Evolutionary conservation across 35 echinoderm and acorn worm genomes (phyloP), one percentile per base, ranked within the genome.

Genomic region (Acanthaster planci): DNA sequence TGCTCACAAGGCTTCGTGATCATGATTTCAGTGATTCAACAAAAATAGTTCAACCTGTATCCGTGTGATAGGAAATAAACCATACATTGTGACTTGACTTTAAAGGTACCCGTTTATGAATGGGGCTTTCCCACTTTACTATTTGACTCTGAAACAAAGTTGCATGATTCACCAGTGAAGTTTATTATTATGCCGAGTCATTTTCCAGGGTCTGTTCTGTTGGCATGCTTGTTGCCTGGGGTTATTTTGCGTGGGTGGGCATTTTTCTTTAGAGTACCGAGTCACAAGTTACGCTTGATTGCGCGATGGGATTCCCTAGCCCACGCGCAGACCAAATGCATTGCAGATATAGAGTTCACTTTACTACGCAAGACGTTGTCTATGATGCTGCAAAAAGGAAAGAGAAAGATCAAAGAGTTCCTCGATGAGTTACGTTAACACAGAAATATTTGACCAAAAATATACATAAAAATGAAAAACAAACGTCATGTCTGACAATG

Each of bases 231-330:
- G 26, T 3, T 26, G 26, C 64, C 64, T 2, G 64, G 64, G 64
- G 30, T 34, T 29, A 59, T 59, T 72, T 2, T 72, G 64, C 64
- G 64, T 72, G 64, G 64, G 64, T 29, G 64, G 23, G 34, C 64
- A 9, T 35, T 72, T 31, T 34, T 23, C 22, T 68, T 35, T 72
- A 26, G 22, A 72, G 34, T 26, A 72, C 64, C 64, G 34, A 72
- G 64, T 72, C 42, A 47, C 42, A 47, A 47, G 64, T 27, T 72
- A 12, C 34, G 64, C 64, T 72, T 0, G 64, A 72, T 27, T 35
- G 64, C 64, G 42, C 42, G 42, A 6, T 12, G 42, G 42, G 42
- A 47, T 47, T 47, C 42, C 42, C 42, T 47, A 4, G 42, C 42
- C 4, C 42, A 47, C 42, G 4, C 42, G 12, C 19, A 26, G 27